phyloP scores from a whole-genome alignment of 2,888 invertebrate species.

The Cheilosia impressa region DNA sequence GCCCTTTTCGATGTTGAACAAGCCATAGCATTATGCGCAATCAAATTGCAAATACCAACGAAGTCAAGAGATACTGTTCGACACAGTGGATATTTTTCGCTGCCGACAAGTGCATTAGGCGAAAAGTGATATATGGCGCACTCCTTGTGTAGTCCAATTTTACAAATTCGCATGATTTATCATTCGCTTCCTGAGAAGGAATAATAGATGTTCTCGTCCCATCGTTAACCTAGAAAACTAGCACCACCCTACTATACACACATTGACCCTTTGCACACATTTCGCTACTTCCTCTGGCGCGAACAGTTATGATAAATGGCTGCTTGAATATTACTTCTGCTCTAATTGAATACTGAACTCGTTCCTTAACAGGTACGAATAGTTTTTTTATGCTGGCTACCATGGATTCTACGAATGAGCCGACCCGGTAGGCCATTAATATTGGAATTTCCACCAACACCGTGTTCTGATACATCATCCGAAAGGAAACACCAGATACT shows the following conservation, averaged over 20 bases:
- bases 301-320: constrained; percentile 44
- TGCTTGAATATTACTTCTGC: constrained; percentile 34
- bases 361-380: constrained; percentile 88
- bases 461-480: constrained; percentile 86
- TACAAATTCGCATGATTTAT: constrained; percentile 47
- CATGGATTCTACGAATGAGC: constrained; percentile 97
- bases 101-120: neutral
- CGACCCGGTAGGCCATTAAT: constrained; percentile 86
- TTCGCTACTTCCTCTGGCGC: neutral
- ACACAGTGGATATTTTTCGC: neutral
- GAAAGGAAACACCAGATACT: constrained; percentile 89
- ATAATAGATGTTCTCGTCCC: constrained; percentile 39
- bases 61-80: neutral
- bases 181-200: constrained; percentile 9
- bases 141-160: neutral
- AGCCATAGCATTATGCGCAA: neutral
- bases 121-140: constrained; percentile 10
- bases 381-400: constrained; percentile 98
- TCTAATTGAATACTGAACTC: constrained; percentile 33
- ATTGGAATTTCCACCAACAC: constrained; percentile 84
- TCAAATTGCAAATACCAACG: neutral
- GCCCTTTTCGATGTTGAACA: too few species aligned
- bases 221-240: constrained; percentile 41
- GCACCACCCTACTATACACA: neutral
- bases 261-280: constrained; percentile 40